Base-by-base conservation (phyloP, 1,140 invertebrate species). In the Drosophila asahinai region DNA sequence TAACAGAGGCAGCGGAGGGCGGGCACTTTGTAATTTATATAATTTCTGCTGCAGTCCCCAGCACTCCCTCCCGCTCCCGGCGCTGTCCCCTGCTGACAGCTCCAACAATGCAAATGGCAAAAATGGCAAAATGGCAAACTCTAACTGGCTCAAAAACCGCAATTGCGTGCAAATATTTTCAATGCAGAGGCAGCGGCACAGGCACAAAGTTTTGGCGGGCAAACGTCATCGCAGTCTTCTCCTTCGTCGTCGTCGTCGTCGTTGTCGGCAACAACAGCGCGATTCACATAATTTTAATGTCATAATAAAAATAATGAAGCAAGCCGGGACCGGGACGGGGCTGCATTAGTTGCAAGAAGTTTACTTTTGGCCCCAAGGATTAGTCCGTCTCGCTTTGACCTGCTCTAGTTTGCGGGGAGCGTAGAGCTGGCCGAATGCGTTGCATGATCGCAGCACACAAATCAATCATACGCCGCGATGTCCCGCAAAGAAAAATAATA, bases 111-210 rank as follows among this genome's bases (percentile, higher is more conserved):
- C 80, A 87, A 86, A 87, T 80, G 83, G 76, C 63, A 87, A 83
- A 83, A 54, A 74, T 82, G 38, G 63, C 54, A 57, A 55, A 36
- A 36, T 36, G 33, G 33, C 33, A 36, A 36, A 57, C 40, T 58
- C 73, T 67, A 77, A 77, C 73, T 73, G 58, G 52, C 60, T 77
- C 74, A 81, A 89, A 87, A 87, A 80, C 86, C 86, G 86, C 86
- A 90, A 90, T 90, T 90, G 86, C 86, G 86, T 90, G 86, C 86
- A 90, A 90, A 90, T 91, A 90, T 90, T 90, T 90, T 90, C 82
- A 91, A 90, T 90, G 86, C 86, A 80, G 55, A 40, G 55, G 47
- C 66, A 52, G 25, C 17, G 36, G 61, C 49, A 43, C 72, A 65
- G 67, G 65, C 65, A 66, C 65, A 79, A 86, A 68, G 60, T 81